A percentile compares a stretch with the other conserved stretches of the same genome.
phyloP scores from a whole-genome alignment of 2,113 vertebrate species.

The Chrysemys picta region DNA sequence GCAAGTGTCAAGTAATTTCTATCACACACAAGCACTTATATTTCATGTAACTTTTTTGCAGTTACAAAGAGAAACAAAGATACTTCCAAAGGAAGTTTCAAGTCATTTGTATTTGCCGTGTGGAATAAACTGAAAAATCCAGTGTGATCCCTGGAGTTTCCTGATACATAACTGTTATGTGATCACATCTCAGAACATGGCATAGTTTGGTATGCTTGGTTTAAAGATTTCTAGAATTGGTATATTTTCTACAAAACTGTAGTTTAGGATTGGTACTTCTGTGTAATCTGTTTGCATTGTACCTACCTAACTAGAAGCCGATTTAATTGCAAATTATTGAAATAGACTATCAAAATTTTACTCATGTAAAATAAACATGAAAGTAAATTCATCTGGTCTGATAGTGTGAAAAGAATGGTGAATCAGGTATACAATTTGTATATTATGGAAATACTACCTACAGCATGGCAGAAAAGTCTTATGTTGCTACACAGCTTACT shows the following conservation, averaged over 20 bases:
- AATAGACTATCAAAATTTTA: neutral
- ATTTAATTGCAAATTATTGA: neutral
- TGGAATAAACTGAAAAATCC: neutral
- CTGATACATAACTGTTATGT: neutral
- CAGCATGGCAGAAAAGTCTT: rapidly evolving
- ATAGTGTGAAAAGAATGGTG: neutral
- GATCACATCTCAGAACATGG: neutral
- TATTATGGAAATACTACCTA: neutral
- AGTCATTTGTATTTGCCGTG: neutral
- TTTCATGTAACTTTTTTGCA: neutral
- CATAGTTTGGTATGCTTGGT: neutral
- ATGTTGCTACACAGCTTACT: neutral
- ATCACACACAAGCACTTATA: neutral
- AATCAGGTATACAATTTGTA: neutral
- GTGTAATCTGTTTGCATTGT: neutral
- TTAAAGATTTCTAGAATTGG: neutral
- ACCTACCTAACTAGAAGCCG: neutral
- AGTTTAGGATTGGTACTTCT: neutral
- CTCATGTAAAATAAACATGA: neutral
- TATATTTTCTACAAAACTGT: neutral
- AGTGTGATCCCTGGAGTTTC: neutral
- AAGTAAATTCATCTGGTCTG: rapidly evolving
- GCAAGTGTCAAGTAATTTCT: neutral
- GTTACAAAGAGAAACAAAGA: neutral
- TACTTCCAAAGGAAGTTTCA: neutral